A percentile compares a stretch with the other conserved stretches of the same genome.
These are phyloP conservation scores for Malurus melanocephalus DNA, from an alignment of 2,113 vertebrate species.

Conservation along the genomic window DNA sequence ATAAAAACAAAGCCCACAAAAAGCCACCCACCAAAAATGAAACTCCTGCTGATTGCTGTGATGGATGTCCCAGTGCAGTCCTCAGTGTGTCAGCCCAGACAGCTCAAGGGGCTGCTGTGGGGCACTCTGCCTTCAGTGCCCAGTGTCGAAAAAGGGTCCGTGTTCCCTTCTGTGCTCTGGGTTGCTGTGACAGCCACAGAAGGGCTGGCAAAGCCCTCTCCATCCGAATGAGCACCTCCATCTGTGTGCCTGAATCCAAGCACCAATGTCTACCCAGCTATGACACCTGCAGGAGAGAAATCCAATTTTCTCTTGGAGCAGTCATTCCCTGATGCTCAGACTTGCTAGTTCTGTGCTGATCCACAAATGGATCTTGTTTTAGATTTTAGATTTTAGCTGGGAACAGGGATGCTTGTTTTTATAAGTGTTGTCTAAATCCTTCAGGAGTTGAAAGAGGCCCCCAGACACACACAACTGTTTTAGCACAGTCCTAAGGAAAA, in stretches of 20 bases:
- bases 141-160: too few species aligned
- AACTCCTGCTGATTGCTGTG: not conserved
- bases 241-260: not conserved
- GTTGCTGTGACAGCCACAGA: not conserved
- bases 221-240: not conserved
- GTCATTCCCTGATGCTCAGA: not conserved
- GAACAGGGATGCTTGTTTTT: not conserved
- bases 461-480: not conserved
- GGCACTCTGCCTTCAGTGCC: not conserved
- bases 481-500: not conserved
- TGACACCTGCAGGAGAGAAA: not conserved
- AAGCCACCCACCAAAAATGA: rapidly evolving
- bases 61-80: not conserved
- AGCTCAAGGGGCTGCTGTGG: not conserved
- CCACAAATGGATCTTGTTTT: not conserved
- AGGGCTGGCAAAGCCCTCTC: not conserved
- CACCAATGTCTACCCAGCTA: not conserved
- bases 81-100: rapidly evolving
- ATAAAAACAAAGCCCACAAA: too few species aligned
- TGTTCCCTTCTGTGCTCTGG: not conserved
- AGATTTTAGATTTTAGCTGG: not conserved
- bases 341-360: not conserved
- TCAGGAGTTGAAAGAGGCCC: not conserved
- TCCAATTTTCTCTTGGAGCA: not conserved
- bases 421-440: not conserved